These are phyloP conservation scores for Dromaius novaehollandiae DNA, from an alignment of 2,113 vertebrate species.

Conservation along the genomic window DNA sequence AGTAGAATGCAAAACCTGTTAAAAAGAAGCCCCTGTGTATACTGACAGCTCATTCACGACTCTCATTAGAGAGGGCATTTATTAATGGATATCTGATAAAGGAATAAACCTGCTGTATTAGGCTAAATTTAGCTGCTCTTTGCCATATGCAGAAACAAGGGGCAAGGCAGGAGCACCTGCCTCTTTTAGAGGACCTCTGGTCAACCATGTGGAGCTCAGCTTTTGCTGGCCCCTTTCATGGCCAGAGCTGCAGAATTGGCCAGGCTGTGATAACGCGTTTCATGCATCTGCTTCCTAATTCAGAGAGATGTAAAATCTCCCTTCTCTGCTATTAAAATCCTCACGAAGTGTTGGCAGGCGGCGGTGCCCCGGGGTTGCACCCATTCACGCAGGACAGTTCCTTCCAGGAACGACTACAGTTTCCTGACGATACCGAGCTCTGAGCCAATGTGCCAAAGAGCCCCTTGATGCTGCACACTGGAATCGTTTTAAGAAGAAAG, in stretches of 20 bases:
- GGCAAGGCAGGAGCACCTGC: not conserved
- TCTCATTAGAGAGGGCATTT: not conserved
- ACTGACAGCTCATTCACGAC: not conserved
- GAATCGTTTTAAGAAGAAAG: not conserved
- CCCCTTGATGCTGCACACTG: not conserved
- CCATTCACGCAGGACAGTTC: not conserved
- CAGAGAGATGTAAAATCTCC: not conserved
- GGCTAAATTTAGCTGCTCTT: not conserved
- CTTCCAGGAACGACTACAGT: not conserved
- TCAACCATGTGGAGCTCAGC: not conserved
- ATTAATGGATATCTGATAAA: not conserved
- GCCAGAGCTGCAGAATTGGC: not conserved
- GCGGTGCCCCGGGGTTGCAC: too few relatives aligned
- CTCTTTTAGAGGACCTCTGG: not conserved
- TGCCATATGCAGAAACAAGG: not conserved
- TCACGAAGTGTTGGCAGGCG: accelerated
- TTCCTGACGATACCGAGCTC: not conserved
- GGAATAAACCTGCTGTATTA: not conserved
- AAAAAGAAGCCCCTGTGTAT: not conserved
- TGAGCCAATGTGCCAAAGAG: accelerated
- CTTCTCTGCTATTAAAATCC: not conserved
- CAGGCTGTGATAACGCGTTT: accelerated
- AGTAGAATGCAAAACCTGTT: not conserved
- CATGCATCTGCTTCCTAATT: not conserved
- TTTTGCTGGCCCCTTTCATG: not conserved